Evolutionary conservation across 1,140 invertebrate species (phyloP).

Genomic region (Drosophila tropicalis): DNA sequence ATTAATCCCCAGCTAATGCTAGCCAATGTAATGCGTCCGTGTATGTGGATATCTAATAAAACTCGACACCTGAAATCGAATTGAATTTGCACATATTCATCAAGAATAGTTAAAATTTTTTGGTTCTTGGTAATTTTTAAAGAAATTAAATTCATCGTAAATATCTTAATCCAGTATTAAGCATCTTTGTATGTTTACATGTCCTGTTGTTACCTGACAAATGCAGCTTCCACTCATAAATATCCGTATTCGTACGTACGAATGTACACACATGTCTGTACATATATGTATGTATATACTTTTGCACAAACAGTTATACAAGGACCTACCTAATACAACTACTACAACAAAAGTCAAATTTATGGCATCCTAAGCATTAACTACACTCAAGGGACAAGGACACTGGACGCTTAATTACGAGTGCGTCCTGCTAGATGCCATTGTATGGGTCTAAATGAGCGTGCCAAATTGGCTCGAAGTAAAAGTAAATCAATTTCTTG

Average conservation of each 20-base stretch:
- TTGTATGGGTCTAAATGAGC: constrained; percentile 47
- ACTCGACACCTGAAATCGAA: not conserved
- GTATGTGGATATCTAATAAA: not conserved
- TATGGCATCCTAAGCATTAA: constrained; percentile 58
- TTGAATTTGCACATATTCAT: not conserved
- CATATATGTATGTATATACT: too few relatives aligned
- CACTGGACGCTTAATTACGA: constrained; percentile 64
- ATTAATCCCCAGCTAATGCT: constrained; percentile 5
- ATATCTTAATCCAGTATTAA: constrained; percentile 2
- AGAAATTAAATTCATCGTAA: constrained; percentile 32
- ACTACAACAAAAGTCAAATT: constrained; percentile 52
- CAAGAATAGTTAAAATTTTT: not conserved
- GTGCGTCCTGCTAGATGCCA: constrained; percentile 42
- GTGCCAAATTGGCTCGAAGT: constrained; percentile 66
- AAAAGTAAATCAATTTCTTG: constrained; percentile 67
- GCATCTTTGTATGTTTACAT: not conserved
- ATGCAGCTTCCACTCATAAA: constrained; percentile 42
- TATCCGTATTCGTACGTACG: constrained; percentile 20
- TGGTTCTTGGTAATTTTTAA: not conserved
- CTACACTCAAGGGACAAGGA: constrained; percentile 57
- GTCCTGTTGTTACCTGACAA: constrained; percentile 42
- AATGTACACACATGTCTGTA: not conserved
- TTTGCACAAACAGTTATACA: constrained; percentile 18
- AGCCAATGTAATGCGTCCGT: not conserved
- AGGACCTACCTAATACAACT: not conserved